These are phyloP conservation scores for Rana temporaria DNA, from an alignment of 2,113 vertebrate genomes.

Conservation along the genomic window DNA sequence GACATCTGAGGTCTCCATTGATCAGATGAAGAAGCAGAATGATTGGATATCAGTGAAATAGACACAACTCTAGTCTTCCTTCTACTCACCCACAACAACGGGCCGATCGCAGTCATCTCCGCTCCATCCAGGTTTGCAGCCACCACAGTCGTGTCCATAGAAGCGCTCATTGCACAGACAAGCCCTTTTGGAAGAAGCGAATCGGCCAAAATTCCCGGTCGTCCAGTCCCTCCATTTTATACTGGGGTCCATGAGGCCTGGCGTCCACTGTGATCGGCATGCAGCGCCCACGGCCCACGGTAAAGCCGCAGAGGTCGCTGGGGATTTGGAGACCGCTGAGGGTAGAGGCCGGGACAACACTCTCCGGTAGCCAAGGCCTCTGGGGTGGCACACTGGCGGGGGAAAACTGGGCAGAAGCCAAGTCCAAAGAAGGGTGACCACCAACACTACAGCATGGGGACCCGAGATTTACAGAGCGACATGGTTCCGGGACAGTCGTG, in stretches of 20 bases:
- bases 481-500: constrained; percentile 9
- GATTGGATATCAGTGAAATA: no score
- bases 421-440: neutral
- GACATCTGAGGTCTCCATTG: no score
- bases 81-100: constrained; percentile 77
- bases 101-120: constrained; percentile 81
- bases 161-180: constrained; percentile 89
- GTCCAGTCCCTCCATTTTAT: constrained; percentile 88
- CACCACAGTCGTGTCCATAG: constrained; percentile 86
- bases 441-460: neutral
- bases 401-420: constrained; percentile 83
- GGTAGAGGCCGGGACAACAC: constrained; percentile 87
- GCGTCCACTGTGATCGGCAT: constrained; percentile 73
- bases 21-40: no score
- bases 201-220: constrained; percentile 91
- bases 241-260: constrained; percentile 86
- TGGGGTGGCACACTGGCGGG: constrained; percentile 79
- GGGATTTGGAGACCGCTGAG: constrained; percentile 63
- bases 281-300: constrained; percentile 83
- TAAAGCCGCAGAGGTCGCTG: constrained; percentile 82
- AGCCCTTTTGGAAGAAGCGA: constrained; percentile 86
- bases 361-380: constrained; percentile 78
- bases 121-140: constrained; percentile 83
- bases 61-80: no score
- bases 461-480: neutral